Evolutionary conservation across 2,113 vertebrate species (phyloP).

Genomic region (Himantopus leucocephalus): DNA sequence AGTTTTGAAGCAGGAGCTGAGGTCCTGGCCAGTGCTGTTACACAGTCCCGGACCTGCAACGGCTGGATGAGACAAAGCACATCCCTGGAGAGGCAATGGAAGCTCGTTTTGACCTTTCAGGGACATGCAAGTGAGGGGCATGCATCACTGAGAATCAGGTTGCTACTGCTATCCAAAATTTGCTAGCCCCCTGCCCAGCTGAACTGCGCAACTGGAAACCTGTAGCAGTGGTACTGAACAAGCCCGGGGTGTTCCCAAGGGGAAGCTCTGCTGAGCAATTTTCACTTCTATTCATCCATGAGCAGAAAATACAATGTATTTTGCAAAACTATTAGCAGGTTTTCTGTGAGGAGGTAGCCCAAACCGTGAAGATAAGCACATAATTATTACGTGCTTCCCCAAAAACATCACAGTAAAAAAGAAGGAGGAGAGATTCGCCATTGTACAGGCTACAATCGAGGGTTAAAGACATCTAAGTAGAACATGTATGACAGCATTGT

Average conservation of each 20-base stretch:
- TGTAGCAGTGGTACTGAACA: neutral
- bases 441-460: too few species aligned
- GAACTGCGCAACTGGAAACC: neutral
- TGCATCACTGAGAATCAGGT: neutral
- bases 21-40: neutral
- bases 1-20: neutral
- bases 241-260: neutral
- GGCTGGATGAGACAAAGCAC: neutral
- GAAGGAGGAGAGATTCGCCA: neutral
- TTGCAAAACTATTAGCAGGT: neutral
- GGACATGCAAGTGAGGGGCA: neutral
- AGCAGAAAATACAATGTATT: neutral
- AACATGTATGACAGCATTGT: neutral
- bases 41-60: neutral
- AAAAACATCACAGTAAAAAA: neutral
- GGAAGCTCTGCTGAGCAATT: neutral
- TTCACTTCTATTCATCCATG: neutral
- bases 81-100: neutral
- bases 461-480: neutral
- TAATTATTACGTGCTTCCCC: neutral
- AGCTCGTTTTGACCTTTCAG: neutral
- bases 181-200: neutral
- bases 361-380: neutral
- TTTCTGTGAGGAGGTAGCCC: neutral
- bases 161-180: neutral